These are phyloP conservation scores for Poecilus cupreus DNA, from an alignment of 2,888 invertebrate genomes.

Conservation along the genomic window DNA sequence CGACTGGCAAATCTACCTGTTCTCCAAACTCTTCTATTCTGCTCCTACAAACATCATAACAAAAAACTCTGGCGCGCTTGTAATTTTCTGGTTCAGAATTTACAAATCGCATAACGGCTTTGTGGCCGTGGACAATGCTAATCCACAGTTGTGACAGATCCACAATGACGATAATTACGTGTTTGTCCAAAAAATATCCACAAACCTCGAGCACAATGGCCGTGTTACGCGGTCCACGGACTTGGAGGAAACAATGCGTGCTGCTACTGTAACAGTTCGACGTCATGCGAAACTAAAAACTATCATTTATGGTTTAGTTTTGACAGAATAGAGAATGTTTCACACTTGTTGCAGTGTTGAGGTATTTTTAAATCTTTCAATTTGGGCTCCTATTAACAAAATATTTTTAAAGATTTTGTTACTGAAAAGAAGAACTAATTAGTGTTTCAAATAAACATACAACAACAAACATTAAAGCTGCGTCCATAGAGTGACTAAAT, in stretches of 20 bases:
- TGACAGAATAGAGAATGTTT: background rate
- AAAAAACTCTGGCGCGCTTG: slow-evolving; percentile 30
- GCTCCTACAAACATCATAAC: background rate
- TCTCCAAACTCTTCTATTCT: slow-evolving; percentile 37
- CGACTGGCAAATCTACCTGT: slow-evolving; percentile 32
- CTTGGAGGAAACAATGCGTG: slow-evolving; percentile 38
- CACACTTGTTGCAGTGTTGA: background rate
- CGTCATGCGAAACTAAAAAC: slow-evolving; percentile 29
- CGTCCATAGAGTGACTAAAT: too few relatives aligned
- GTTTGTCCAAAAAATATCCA: slow-evolving; percentile 69
- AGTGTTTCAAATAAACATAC: too few relatives aligned
- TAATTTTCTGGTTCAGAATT: slow-evolving; percentile 59
- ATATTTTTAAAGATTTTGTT: too few relatives aligned
- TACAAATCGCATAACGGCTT: slow-evolving; percentile 59
- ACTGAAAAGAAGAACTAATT: too few relatives aligned
- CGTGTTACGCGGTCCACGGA: slow-evolving; percentile 49
- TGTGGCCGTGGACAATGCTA: slow-evolving; percentile 67
- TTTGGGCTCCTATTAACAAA: too few relatives aligned
- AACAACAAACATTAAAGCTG: too few relatives aligned
- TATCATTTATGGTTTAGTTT: slow-evolving; percentile 26
- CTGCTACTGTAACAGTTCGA: slow-evolving; percentile 20
- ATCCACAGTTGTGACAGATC: slow-evolving; percentile 72
- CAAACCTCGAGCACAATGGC: slow-evolving; percentile 64
- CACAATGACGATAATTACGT: slow-evolving; percentile 72
- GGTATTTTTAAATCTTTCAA: background rate